Evolutionary conservation across 2,888 invertebrate genomes (phyloP).

Genomic region (Physocephala rufipes): DNA sequence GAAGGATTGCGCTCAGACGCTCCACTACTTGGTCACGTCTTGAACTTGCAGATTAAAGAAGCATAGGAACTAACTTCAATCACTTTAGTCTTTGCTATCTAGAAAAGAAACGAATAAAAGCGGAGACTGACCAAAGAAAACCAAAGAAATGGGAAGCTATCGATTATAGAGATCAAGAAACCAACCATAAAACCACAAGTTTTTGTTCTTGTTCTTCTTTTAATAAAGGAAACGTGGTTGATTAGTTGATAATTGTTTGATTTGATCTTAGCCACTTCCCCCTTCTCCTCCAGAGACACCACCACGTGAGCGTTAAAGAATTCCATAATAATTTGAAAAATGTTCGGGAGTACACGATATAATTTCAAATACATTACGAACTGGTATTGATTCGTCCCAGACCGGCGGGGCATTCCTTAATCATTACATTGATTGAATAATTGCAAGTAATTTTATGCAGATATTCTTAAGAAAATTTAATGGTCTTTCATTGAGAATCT

Average conservation of each 20-base stretch:
- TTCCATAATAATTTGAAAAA: constrained; percentile 6
- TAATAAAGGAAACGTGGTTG: neutral
- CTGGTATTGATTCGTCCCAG: neutral
- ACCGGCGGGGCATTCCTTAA: too few relatives aligned
- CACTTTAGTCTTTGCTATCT: too few relatives aligned
- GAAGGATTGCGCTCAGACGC: too few relatives aligned
- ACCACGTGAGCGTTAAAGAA: neutral
- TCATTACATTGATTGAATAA: too few relatives aligned
- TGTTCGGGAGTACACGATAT: neutral
- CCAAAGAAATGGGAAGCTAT: too few relatives aligned
- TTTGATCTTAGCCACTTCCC: too few relatives aligned
- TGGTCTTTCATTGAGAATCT: too few relatives aligned
- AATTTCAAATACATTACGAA: neutral
- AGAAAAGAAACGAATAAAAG: too few relatives aligned
- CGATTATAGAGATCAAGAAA: neutral
- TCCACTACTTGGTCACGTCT: constrained; percentile 4
- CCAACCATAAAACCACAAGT: neutral
- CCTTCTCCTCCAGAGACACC: neutral
- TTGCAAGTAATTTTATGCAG: too few relatives aligned
- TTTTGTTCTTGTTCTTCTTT: neutral
- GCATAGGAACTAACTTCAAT: too few relatives aligned
- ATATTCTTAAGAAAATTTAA: too few relatives aligned
- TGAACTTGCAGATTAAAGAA: neutral
- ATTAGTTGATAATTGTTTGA: neutral
- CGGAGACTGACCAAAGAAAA: neutral